Conservation (phyloP, 2,113 vertebrate species). For the Passer domesticus region DNA sequence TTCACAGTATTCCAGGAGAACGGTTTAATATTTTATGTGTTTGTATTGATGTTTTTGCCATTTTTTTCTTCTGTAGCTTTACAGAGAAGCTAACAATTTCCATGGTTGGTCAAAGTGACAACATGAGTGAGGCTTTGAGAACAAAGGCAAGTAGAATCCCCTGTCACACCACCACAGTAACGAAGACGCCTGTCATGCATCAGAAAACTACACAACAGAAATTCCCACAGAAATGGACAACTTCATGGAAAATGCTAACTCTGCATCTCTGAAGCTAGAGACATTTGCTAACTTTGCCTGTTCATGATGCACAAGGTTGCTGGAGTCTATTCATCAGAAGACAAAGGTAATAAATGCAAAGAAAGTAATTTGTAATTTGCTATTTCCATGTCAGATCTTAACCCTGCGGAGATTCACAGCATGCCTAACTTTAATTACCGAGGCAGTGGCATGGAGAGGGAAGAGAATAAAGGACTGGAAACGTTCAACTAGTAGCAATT, state of each 20-base stretch:
- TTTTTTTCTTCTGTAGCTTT: not conserved
- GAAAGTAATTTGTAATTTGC: not conserved
- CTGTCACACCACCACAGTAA: not conserved
- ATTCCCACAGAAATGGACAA: not conserved
- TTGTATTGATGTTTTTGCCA: not conserved
- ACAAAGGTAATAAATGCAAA: not conserved
- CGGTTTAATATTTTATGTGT: not conserved
- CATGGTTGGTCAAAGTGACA: not conserved
- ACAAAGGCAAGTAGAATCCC: not conserved
- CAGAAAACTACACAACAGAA: not conserved
- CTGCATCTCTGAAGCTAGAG: not conserved
- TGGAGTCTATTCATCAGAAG: not conserved
- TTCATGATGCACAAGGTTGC: not conserved
- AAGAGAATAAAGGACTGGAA: not conserved
- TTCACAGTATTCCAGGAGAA: not conserved
- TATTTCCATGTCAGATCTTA: not conserved
- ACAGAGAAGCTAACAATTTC: not conserved
- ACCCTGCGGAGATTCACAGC: conserved; percentile 10
- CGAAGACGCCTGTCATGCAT: not conserved
- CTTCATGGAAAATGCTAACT: not conserved
- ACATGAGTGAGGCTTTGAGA: not conserved
- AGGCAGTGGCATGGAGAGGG: not conserved
- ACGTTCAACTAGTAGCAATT: not conserved
- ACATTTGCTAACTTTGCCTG: not conserved
- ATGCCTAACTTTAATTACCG: not conserved